Evolutionary conservation across 37 sponge, comb jelly and placozoan species (phyloP), one percentile per base, ranked within the genome.

Genomic region (Geodia barretti): DNA sequence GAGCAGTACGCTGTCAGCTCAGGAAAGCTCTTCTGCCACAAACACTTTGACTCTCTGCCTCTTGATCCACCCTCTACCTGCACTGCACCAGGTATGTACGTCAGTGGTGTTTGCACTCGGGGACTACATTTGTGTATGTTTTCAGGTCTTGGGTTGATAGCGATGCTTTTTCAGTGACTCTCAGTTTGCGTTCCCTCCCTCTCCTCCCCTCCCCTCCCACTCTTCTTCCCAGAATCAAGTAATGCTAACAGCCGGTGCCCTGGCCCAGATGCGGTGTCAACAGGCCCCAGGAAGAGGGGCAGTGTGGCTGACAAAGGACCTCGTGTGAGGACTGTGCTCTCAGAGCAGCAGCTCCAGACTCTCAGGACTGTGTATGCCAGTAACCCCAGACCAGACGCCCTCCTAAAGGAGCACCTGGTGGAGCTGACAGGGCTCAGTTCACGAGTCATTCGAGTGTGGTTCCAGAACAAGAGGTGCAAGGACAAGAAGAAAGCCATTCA

Each of bases 381-480:
- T 58, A 95, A 97, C 60, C 91, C 98, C 4, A 81, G 95, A 31
- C 98, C 98, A 30, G 92, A 95, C 65, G 90, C 98, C 33, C 82
- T 92, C 1, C 59, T 95, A 83, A 97, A 97, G 83, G 98, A 97
- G 43, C 91, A 95, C 71, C 78, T 95, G 66, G 86, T 84, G n/a
- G 96, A 97, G 59, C 73, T 92, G 54, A 92, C 93, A 36, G 95
- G 92, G 0, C 88, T 97, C 40, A 87, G 77, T n/a, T 84, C 95
- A 20, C 58, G 95, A 41, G 93, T 92, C 39, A 93, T 97, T 42
- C 78, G 98, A 25, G 98, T 97, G 9, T 97, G 98, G 98, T 97
- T 97, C 79, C 98, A 97, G 80, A 97, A 97, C 90, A 95, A 93
- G 73, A 84, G 98, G 19, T 97, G 98, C 79, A 97, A 97, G 79